phyloP scores from a whole-genome alignment of 2,113 vertebrate species.

The Syrmaticus mikado region DNA sequence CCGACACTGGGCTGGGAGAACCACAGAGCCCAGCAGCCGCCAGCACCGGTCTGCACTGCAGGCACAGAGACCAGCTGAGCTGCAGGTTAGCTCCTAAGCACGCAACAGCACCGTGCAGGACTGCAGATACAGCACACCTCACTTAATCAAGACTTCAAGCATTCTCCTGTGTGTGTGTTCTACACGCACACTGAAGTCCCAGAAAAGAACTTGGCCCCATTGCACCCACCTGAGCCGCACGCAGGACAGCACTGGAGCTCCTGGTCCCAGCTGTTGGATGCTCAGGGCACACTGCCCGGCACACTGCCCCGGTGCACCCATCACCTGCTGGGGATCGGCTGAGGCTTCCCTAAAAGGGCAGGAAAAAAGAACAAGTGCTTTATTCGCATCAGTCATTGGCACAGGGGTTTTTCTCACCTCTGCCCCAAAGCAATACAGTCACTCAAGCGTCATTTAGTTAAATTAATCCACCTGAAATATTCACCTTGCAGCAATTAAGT shows the following conservation, averaged over 20 bases:
- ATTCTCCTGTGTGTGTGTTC: background rate
- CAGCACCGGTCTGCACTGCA: too few relatives aligned
- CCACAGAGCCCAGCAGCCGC: too few relatives aligned
- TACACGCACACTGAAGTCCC: accelerated
- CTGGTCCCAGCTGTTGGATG: background rate
- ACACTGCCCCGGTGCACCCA: too few relatives aligned
- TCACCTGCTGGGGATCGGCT: background rate
- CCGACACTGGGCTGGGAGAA: too few relatives aligned
- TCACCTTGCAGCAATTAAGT: background rate
- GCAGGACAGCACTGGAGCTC: too few relatives aligned
- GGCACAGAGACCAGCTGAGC: too few relatives aligned
- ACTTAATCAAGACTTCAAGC: background rate
- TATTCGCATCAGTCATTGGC: background rate
- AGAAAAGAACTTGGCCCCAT: background rate
- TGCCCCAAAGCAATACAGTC: background rate
- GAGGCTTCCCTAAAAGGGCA: background rate
- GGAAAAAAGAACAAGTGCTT: background rate
- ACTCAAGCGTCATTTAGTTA: background rate
- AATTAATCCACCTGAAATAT: background rate
- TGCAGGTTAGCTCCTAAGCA: accelerated
- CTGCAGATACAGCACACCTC: background rate
- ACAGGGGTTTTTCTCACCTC: background rate
- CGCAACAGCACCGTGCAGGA: accelerated
- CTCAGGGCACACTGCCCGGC: too few relatives aligned
- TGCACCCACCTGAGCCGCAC: too few relatives aligned